Evolutionary conservation across 2,888 invertebrate genomes (phyloP).

Genomic region (Endomychus coccineus): DNA sequence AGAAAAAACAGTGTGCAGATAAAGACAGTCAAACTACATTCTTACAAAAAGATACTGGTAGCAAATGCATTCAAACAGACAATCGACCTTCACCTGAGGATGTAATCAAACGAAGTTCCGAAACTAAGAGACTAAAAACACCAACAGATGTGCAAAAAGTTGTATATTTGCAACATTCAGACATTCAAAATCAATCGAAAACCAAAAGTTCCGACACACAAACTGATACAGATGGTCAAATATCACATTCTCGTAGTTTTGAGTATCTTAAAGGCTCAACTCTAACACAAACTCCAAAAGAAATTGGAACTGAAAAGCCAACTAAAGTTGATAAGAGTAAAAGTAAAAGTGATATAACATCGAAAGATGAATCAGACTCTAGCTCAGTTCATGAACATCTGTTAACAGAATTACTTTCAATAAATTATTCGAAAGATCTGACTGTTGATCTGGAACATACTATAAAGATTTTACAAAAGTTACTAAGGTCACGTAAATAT

Average conservation of each 20-base stretch:
- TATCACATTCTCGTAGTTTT: no score
- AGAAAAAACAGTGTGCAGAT: constrained; percentile 6
- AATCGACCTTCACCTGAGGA: no score
- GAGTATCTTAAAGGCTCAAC: no score
- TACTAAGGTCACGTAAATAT: constrained; percentile 53
- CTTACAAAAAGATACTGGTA: constrained; percentile 4
- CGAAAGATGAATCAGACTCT: constrained; percentile 20
- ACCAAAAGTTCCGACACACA: no score
- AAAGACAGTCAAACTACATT: constrained; percentile 17
- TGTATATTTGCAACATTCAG: no score
- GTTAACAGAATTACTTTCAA: constrained; percentile 20
- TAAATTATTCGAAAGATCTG: constrained; percentile 33
- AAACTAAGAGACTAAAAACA: no score
- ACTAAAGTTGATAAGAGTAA: constrained; percentile 2
- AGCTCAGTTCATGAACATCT: constrained; percentile 4
- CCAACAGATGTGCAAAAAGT: no score
- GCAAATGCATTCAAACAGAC: constrained; percentile 11
- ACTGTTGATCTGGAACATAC: constrained; percentile 56
- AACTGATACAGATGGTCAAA: no score
- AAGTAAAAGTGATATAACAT: constrained; percentile 1
- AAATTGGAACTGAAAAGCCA: constrained; percentile 6
- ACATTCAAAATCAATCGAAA: no score
- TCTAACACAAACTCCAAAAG: no score
- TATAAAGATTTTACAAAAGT: constrained; percentile 51
- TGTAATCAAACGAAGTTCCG: no score